Conservation (phyloP, 2,113 vertebrate genomes). For the Periophthalmus modestus region DNA sequence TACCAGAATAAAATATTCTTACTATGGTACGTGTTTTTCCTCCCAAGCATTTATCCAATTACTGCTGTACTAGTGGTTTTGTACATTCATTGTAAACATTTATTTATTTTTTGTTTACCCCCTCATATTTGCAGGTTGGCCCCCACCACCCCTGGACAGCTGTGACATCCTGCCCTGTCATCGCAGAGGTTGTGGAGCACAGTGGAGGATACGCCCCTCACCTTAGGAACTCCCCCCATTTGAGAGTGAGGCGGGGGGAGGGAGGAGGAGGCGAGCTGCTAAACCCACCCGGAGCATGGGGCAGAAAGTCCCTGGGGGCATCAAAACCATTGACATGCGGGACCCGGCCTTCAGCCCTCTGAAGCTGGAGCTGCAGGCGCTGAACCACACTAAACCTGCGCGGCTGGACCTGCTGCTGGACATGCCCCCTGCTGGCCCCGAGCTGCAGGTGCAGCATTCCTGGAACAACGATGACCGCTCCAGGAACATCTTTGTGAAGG, state of each 20-base stretch:
- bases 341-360: constrained; percentile 90
- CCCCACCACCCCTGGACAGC: constrained; percentile 38
- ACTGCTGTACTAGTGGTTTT: neutral
- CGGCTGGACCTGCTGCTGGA: constrained; percentile 94
- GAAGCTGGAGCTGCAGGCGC: constrained; percentile 90
- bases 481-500: constrained; percentile 96
- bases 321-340: constrained; percentile 97
- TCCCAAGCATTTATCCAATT: neutral
- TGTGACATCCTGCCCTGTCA: constrained; percentile 26
- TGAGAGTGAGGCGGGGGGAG: constrained; percentile 54
- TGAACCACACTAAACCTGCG: constrained; percentile 91
- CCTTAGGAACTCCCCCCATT: constrained; percentile 57
- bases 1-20: neutral
- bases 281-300: constrained; percentile 83
- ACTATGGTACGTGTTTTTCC: neutral
- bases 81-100: neutral
- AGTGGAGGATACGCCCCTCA: constrained; percentile 52
- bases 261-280: constrained; percentile 27
- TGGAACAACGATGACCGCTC: constrained; percentile 98
- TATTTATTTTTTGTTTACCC: constrained; percentile 6
- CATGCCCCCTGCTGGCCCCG: constrained; percentile 85
- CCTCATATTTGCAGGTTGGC: constrained; percentile 63
- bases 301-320: constrained; percentile 96
- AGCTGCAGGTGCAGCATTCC: constrained; percentile 87
- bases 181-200: constrained; percentile 40